Evolutionary conservation across 2,113 vertebrate species (phyloP).

Genomic region (Catharus bicknelli): DNA sequence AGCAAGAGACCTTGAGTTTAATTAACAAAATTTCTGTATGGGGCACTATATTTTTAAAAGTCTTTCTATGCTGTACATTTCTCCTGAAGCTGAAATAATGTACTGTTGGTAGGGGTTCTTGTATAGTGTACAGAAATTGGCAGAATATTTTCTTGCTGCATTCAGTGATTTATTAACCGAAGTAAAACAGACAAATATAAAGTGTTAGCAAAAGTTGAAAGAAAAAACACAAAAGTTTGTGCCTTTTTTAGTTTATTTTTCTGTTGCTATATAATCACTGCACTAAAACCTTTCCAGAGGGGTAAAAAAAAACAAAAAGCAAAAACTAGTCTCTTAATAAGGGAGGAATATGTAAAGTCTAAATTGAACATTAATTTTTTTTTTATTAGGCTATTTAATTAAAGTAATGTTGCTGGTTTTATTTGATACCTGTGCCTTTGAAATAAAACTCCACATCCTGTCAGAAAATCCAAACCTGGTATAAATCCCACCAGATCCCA

Average conservation of each 20-base stretch:
- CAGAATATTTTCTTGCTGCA: slow-evolving; percentile 83
- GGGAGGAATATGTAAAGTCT: background rate
- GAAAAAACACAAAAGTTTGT: slow-evolving; percentile 71
- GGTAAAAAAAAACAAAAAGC: background rate
- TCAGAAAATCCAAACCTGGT: slow-evolving; percentile 53
- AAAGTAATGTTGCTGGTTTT: slow-evolving; percentile 20
- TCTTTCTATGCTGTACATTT: slow-evolving; percentile 77
- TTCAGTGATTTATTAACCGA: slow-evolving; percentile 79
- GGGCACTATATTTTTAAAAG: slow-evolving; percentile 70
- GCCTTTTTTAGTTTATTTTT: slow-evolving; percentile 76
- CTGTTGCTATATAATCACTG: slow-evolving; percentile 61
- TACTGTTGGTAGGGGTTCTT: slow-evolving; percentile 70
- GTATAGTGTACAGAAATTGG: slow-evolving; percentile 86
- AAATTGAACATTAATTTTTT: slow-evolving; percentile 30
- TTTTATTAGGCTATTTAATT: slow-evolving; percentile 52
- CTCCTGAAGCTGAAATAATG: slow-evolving; percentile 67
- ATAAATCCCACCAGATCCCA: slow-evolving; percentile 32
- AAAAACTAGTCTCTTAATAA: slow-evolving; percentile 36
- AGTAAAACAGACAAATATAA: slow-evolving; percentile 78
- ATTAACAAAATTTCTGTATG: slow-evolving; percentile 46
- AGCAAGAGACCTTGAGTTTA: slow-evolving; percentile 29
- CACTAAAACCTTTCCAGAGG: slow-evolving; percentile 61
- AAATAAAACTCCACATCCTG: slow-evolving; percentile 24
- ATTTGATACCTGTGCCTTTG: slow-evolving; percentile 67
- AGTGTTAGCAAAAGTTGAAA: slow-evolving; percentile 71